phyloP scores from a whole-genome alignment of 2,888 invertebrate genomes.

The Calameuta filiformis region DNA sequence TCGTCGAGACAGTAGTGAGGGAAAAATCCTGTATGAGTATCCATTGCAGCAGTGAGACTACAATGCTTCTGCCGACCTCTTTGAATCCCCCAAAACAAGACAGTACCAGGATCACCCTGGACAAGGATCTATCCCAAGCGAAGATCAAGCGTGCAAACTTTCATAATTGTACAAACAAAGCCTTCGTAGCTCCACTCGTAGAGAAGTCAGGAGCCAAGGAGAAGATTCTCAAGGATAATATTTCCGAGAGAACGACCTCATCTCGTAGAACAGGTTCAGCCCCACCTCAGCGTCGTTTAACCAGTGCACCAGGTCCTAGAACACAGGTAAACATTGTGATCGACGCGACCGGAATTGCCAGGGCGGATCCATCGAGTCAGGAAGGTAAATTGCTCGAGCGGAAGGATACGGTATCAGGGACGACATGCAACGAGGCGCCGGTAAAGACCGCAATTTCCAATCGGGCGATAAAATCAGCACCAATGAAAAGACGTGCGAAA shows the following conservation, averaged over 20 bases:
- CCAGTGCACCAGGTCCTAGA: slow-evolving; percentile 26
- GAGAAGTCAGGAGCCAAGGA: slow-evolving; percentile 19
- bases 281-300: slow-evolving; percentile 45
- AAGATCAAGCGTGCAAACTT: slow-evolving; percentile 54
- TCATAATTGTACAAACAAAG: slow-evolving; percentile 50
- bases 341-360: slow-evolving; percentile 38
- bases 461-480: slow-evolving; percentile 53
- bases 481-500: slow-evolving; percentile 53
- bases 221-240: slow-evolving; percentile 12
- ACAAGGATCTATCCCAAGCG: slow-evolving; percentile 11
- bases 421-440: slow-evolving; percentile 18
- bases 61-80: not conserved
- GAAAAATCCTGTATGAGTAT: slow-evolving; percentile 36
- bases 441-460: slow-evolving; percentile 25
- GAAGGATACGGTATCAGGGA: slow-evolving; percentile 20
- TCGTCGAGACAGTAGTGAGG: not conserved
- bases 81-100: not conserved
- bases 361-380: slow-evolving; percentile 8
- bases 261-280: slow-evolving; percentile 52
- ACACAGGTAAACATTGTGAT: slow-evolving; percentile 53
- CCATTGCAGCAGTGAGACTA: slow-evolving; percentile 24
- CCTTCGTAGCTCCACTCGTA: slow-evolving; percentile 46
- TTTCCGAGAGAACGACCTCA: slow-evolving; percentile 17
- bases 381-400: slow-evolving; percentile 16
- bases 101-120: not conserved